These are phyloP conservation scores for Himantopus leucocephalus DNA, from an alignment of 2,113 vertebrate genomes.

Conservation along the genomic window DNA sequence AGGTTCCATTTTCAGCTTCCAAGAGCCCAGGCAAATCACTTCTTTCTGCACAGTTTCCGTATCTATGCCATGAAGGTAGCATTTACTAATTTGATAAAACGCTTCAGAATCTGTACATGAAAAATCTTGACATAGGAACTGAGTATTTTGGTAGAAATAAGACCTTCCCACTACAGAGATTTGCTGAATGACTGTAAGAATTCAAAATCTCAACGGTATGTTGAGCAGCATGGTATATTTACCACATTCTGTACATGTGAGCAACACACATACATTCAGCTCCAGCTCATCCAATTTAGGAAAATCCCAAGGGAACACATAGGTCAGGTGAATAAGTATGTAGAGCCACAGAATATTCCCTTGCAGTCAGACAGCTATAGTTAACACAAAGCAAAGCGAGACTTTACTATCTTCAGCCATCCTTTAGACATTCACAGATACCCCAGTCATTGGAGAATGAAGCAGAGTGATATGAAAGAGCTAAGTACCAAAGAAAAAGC, in stretches of 20 bases:
- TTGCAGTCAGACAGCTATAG: not conserved
- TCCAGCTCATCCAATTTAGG: not conserved
- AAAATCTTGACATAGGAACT: not conserved
- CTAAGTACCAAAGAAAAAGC: constrained; percentile 19
- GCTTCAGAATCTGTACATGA: not conserved
- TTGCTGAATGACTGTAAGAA: not conserved
- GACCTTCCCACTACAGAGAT: not conserved
- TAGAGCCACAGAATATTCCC: not conserved
- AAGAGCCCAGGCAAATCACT: not conserved
- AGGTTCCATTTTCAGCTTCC: not conserved
- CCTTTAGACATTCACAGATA: not conserved
- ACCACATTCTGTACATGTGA: not conserved
- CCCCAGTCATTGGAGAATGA: not conserved
- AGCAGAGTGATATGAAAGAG: not conserved
- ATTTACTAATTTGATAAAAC: not conserved
- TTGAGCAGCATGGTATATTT: not conserved
- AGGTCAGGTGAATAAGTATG: not conserved
- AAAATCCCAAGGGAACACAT: not conserved
- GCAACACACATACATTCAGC: not conserved
- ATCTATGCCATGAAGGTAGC: not conserved
- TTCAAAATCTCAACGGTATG: not conserved
- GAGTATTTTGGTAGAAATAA: not conserved
- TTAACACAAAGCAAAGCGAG: not conserved
- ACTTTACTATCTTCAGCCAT: not conserved
- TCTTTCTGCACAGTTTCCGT: not conserved